Conservation (phyloP, 2,888 invertebrate genomes). For the Tenthredo notha region DNA sequence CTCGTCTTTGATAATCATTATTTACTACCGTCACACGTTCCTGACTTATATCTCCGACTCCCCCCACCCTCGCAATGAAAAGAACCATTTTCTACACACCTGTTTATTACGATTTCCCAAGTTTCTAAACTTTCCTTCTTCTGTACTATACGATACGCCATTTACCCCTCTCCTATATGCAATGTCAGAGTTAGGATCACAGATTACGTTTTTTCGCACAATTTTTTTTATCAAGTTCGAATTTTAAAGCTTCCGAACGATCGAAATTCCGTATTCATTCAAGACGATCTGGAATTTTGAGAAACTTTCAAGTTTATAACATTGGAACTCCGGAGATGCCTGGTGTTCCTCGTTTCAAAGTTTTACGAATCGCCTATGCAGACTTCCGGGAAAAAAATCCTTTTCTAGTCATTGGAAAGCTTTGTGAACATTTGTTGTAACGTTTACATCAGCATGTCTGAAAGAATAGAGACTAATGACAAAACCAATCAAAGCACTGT, state of each 20-base stretch:
- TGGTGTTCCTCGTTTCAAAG: too few species aligned
- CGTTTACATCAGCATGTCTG: not conserved
- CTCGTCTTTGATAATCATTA: not conserved
- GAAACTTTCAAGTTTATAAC: too few species aligned
- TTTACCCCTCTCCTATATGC: not conserved
- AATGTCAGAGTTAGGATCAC: constrained; percentile 3
- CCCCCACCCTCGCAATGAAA: not conserved
- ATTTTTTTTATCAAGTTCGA: too few species aligned
- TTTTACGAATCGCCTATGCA: too few species aligned
- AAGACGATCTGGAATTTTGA: not conserved
- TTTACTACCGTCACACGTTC: constrained; percentile 20
- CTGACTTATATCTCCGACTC: not conserved
- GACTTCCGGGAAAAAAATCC: too few species aligned
- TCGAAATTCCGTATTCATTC: not conserved
- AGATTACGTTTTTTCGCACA: not conserved
- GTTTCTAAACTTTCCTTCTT: constrained; percentile 38
- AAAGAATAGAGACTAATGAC: not conserved
- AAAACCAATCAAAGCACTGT: not conserved
- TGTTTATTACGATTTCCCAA: constrained; percentile 40
- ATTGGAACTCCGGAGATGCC: too few species aligned
- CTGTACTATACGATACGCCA: not conserved
- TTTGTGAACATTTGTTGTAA: too few species aligned
- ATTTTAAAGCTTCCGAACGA: too few species aligned
- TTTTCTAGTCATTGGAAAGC: too few species aligned
- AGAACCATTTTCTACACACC: constrained; percentile 32